These are phyloP conservation scores for Drosophila peninsularis DNA, from an alignment of 2,888 invertebrate species.

Conservation along the genomic window DNA sequence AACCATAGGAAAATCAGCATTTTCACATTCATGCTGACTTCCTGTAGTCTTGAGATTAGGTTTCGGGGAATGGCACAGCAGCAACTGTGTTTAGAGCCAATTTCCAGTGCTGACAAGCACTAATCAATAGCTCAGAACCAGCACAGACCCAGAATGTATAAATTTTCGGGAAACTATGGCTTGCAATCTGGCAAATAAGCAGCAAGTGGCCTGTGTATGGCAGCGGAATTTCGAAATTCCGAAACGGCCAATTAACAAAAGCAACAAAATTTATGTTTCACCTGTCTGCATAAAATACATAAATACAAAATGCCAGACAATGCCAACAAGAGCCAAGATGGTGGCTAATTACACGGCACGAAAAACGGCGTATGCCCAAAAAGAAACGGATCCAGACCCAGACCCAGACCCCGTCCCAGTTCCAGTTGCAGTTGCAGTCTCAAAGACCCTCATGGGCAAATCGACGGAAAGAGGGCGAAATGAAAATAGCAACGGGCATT, in stretches of 20 bases:
- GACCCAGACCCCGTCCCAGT: conserved; percentile 9
- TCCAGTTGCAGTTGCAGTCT: conserved; percentile 16
- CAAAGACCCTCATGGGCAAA: conserved; percentile 37
- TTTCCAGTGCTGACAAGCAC: conserved; percentile 67
- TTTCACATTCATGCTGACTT: conserved; percentile 43
- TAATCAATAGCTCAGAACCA: conserved; percentile 61
- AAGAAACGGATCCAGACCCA: conserved; percentile 29
- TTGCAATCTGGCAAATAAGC: conserved; percentile 59
- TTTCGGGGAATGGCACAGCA: conserved; percentile 36
- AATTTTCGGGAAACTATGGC: conserved; percentile 43
- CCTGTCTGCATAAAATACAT: conserved; percentile 78
- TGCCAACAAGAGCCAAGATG: conserved; percentile 61
- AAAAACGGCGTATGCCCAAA: conserved; percentile 43
- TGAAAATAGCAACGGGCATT: conserved; percentile 73
- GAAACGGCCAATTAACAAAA: conserved; percentile 75
- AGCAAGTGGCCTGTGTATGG: conserved; percentile 18
- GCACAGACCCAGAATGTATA: conserved; percentile 53
- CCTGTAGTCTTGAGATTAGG: conserved; percentile 40
- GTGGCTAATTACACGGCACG: conserved; percentile 76
- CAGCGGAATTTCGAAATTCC: conserved; percentile 51
- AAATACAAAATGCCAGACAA: conserved; percentile 66
- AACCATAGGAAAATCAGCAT: conserved; percentile 26
- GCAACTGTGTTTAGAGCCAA: conserved; percentile 52
- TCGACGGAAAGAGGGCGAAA: conserved; percentile 54
- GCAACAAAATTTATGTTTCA: conserved; percentile 81